Evolutionary conservation across 2,888 invertebrate genomes (phyloP), one percentile per base, ranked within the genome.

Genomic region (Polydrusus tereticollis): DNA sequence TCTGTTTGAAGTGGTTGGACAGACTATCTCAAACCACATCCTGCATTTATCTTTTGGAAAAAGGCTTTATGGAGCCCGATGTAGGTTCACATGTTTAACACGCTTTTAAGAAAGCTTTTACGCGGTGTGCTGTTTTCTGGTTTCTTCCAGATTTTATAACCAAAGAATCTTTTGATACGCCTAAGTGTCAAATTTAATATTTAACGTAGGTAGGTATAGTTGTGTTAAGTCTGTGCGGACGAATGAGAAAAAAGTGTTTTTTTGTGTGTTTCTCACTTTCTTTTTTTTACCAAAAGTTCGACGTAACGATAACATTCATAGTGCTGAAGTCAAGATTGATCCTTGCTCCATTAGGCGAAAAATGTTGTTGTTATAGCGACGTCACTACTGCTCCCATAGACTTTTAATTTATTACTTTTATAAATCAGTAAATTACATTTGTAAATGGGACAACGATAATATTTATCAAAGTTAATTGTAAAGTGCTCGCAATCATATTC

Each of bases 1-100:
- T 66, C 20, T 41, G 57, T 66, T 66, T 66, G 66, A 66, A 66
- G 66, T 66, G 57, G 66, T 55, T 57, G 66, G 41, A 10, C 66
- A 66, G 57, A 66, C 43, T 57, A 20, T 57, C 36, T 41, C 26
- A 57, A 57, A 23, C 66, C 66, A 66, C 66, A 66, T 66, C 66
- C 66, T 66, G 66, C 43, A 66, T 57, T 41, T 65, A 65, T 66
- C 66, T 66, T 41, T 8, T 43, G 14, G 2, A 20, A 38, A 36
- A 57, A 43, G 18, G 26, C 29, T 66, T 66, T 12, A 66, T 14
- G 45, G 65, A 43, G 33, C 41, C 26, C 57, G 1, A 3, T 29
- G 16, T 57, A 43, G 43, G 43, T 29, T 66, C 66, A 66, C 57
- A 43, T 66, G 66, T 55, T 66, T 52, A 52, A 64, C 64, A 52